Evolutionary conservation across 2,113 vertebrate genomes (phyloP), one percentile per base, ranked within the genome.

Genomic region (Neolamprologus kungweensis): DNA sequence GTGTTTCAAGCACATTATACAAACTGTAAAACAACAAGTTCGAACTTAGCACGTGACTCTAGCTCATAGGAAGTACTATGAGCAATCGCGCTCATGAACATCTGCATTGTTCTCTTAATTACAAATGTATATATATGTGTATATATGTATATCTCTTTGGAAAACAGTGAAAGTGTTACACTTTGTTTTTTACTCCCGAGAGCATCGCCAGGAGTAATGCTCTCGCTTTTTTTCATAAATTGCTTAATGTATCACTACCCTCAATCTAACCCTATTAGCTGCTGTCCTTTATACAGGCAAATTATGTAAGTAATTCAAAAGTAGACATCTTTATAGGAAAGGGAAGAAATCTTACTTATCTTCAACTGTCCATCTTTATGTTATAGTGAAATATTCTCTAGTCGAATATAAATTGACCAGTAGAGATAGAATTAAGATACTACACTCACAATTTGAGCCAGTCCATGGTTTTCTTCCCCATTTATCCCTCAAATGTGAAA

Each of bases 221-320:
- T 75, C 33, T 60, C 2, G 17, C 40, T 45, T 55, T 54, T 78
- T 65, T 54, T 33, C 47, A 65, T 55, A 71, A 83, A 87, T 53
- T 78, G 51, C 80, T 54, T 23, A 84, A 47, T 83, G 60, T 85
- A 87, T 89, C 88, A 58, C 54, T 9, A n/a, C 50, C 7, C 31
- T 83, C 47, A 53, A 88, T 92, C 85, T 83, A 19, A 60, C 80
- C 81, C 85, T 35, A 80, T 91, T 90, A 94, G 60, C 73, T 53
- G 13, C 50, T 80, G 73, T 45, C 89, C 50, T 91, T 93, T 84
- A 86, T 85, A 33, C 2, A 21, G 78, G 60, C 5, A 92, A 92
- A 91, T 91, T 58, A 79, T 53, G 28, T 54, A 35, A 86, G 82
- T 73, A 65, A 91, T 88, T 93, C 65, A 88, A 89, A 92, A 90